phyloP scores from a whole-genome alignment of 2,797 vertebrate genomes.

The Sebastes goodei region DNA sequence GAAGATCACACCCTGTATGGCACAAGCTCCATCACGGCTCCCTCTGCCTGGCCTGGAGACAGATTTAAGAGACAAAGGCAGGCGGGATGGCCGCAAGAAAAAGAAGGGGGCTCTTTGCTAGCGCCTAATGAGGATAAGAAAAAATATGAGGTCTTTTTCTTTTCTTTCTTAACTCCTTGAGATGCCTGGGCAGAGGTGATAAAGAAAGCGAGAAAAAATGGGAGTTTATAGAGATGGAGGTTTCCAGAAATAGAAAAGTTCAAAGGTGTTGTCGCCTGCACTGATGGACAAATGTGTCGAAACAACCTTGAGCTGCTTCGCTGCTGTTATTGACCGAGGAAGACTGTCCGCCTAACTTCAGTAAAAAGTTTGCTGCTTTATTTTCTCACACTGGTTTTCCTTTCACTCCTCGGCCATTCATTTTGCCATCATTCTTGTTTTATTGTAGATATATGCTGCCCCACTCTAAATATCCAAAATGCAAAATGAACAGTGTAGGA shows the following conservation, averaged over 20 bases:
- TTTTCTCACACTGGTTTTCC: not conserved
- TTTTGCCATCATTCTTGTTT: not conserved
- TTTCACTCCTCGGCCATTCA: not conserved
- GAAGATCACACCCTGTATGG: slow-evolving; percentile 60
- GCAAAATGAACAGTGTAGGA: not conserved
- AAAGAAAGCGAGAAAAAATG: slow-evolving; percentile 43
- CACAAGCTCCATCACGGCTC: slow-evolving; percentile 68
- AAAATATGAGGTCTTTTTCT: slow-evolving; percentile 67
- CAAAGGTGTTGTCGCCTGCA: slow-evolving; percentile 33
- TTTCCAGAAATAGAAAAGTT: slow-evolving; percentile 50
- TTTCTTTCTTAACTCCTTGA: slow-evolving; percentile 49
- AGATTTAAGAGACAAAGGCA: slow-evolving; percentile 73
- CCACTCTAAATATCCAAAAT: not conserved
- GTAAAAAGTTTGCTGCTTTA: not conserved
- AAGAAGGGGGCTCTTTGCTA: slow-evolving; percentile 33
- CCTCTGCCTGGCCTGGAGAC: slow-evolving; percentile 56
- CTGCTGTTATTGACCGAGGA: slow-evolving; percentile 7
- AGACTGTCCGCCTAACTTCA: not conserved
- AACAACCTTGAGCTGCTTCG: slow-evolving; percentile 22
- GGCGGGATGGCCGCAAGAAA: slow-evolving; percentile 40
- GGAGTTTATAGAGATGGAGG: slow-evolving; percentile 40
- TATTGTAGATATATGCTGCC: not conserved
- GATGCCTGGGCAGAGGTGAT: slow-evolving; percentile 63
- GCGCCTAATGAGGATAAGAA: slow-evolving; percentile 69
- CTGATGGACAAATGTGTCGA: slow-evolving; percentile 37